Percentiles rank a stretch among this genome's conserved stretches.
Evolutionary conservation across 35 echinoderm and acorn worm genomes (phyloP).

Genomic region (Apostichopus californicus): DNA sequence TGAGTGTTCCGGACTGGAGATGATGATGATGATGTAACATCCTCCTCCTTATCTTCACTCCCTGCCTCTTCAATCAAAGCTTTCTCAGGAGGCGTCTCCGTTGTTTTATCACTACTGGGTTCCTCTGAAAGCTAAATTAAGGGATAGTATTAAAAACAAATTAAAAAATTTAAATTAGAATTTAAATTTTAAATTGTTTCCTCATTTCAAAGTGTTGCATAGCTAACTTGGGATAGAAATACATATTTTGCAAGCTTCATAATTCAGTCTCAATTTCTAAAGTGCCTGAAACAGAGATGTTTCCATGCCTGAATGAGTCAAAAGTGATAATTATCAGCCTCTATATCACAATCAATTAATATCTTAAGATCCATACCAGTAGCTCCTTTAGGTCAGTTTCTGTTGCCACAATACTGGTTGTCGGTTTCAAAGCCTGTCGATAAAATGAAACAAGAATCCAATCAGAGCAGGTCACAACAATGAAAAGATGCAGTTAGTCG

Average conservation of each 20-base stretch:
- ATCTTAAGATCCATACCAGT: slow-evolving; percentile 8
- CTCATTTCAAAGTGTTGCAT: too few species aligned
- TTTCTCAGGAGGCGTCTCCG: background rate
- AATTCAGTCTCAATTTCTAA: too few species aligned
- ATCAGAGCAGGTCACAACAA: background rate
- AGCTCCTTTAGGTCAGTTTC: slow-evolving; percentile 42
- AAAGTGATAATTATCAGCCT: too few species aligned
- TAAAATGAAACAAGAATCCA: background rate
- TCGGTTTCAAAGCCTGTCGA: slow-evolving; percentile 29
- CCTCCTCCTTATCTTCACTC: background rate
- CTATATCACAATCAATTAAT: too few species aligned
- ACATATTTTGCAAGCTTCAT: too few species aligned
- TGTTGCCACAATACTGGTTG: slow-evolving; percentile 8
- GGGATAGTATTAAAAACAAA: background rate
- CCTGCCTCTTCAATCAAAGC: slow-evolving; percentile 1
- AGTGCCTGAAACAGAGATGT: too few species aligned
- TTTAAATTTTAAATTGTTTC: too few species aligned
- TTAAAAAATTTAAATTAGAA: too few species aligned
- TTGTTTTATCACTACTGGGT: background rate
- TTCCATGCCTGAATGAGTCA: too few species aligned
- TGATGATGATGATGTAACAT: background rate
- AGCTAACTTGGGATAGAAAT: too few species aligned
- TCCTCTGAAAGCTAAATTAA: slow-evolving; percentile 2
- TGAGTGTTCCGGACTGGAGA: slow-evolving; percentile 1
- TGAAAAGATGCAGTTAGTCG: too few species aligned